Percentiles rank a stretch among this genome's conserved stretches.
These are phyloP conservation scores for Diplodus sargus DNA, from an alignment of 2,797 vertebrate species.

Conservation along the genomic window DNA sequence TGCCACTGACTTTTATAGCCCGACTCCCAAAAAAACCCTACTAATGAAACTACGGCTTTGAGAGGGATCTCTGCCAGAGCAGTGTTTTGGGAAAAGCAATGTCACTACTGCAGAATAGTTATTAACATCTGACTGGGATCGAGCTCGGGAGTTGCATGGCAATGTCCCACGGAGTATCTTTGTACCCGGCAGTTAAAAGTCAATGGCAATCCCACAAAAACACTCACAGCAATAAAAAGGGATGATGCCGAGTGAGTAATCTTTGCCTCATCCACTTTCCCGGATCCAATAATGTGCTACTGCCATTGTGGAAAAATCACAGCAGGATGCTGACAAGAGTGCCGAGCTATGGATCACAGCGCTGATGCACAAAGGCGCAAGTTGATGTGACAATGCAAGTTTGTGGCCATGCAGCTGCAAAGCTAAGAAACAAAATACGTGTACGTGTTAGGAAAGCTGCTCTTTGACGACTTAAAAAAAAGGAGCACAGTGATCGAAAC, in stretches of 20 bases:
- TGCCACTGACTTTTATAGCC: slow-evolving; percentile 69
- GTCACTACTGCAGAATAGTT: slow-evolving; percentile 62
- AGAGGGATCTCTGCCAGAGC: slow-evolving; percentile 38
- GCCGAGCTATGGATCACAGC: slow-evolving; percentile 38
- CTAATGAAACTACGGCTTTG: slow-evolving; percentile 61
- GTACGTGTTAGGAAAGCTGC: slow-evolving; percentile 17
- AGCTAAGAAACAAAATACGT: not conserved
- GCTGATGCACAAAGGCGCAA: slow-evolving; percentile 15
- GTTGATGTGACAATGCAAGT: slow-evolving; percentile 22
- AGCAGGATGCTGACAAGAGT: slow-evolving; percentile 25
- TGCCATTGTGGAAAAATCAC: slow-evolving; percentile 49
- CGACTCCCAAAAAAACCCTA: slow-evolving; percentile 58
- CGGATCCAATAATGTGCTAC: slow-evolving; percentile 54
- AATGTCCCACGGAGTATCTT: slow-evolving; percentile 47
- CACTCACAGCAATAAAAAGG: slow-evolving; percentile 73
- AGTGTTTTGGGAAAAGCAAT: slow-evolving; percentile 65
- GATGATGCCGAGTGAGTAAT: slow-evolving; percentile 80
- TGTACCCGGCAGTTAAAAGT: slow-evolving; percentile 60
- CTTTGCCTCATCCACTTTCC: slow-evolving; percentile 73
- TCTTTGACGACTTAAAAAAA: slow-evolving; percentile 26
- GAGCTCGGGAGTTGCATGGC: slow-evolving; percentile 30
- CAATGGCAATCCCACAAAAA: slow-evolving; percentile 72
- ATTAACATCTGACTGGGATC: slow-evolving; percentile 59
- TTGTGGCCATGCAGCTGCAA: not conserved
- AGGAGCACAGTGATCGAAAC: not conserved